Percentiles rank a stretch among this genome's conserved stretches.
These are phyloP conservation scores for Acheta domesticus DNA, from an alignment of 2,888 invertebrate genomes.

Conservation along the genomic window DNA sequence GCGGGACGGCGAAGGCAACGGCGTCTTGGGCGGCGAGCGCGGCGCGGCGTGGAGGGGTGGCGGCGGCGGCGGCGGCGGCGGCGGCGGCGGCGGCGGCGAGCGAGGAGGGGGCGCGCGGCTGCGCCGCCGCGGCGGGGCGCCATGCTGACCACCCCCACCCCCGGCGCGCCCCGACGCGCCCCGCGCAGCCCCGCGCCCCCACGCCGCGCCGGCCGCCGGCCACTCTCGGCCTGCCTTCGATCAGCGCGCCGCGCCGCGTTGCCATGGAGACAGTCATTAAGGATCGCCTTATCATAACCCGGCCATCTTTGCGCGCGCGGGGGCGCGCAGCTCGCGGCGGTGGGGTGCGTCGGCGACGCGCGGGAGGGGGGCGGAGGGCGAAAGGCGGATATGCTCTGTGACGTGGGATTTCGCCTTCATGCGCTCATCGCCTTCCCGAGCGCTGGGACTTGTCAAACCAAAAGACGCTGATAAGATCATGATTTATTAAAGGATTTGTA, in stretches of 20 bases:
- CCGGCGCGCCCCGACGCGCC: background rate
- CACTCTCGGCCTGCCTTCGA: constrained; percentile 11
- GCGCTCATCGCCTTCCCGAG: no score
- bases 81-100: constrained; percentile 38
- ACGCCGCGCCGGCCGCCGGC: background rate
- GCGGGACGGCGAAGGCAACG: no score
- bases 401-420: no score
- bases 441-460: no score
- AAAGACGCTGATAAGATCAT: no score
- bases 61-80: no score
- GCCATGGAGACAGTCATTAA: constrained; percentile 9
- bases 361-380: background rate
- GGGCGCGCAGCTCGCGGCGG: no score
- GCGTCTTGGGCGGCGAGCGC: constrained; percentile 26
- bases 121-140: background rate
- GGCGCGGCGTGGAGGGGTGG: no score
- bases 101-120: constrained; percentile 40
- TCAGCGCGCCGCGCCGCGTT: background rate
- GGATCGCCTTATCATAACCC: constrained; percentile 18
- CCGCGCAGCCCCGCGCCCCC: background rate
- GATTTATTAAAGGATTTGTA: no score
- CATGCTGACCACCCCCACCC: background rate
- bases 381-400: no score
- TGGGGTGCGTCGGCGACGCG: constrained; percentile 19
- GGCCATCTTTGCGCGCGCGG: constrained; percentile 18